Evolutionary conservation across 2,797 vertebrate genomes (phyloP), one percentile per base, ranked within the genome.

Genomic region (Denticeps clupeoides): DNA sequence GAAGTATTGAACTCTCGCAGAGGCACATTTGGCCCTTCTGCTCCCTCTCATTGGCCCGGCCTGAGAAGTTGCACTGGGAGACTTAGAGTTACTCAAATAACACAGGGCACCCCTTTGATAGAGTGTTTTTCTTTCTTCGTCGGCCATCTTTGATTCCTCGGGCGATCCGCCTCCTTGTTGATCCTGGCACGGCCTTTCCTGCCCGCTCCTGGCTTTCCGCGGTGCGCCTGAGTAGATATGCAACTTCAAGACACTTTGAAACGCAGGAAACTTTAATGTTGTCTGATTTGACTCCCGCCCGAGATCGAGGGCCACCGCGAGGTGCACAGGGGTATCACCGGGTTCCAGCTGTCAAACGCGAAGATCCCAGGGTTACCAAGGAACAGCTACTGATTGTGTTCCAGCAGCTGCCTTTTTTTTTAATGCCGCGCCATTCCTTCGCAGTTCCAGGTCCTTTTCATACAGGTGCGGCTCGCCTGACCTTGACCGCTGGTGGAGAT

Each of bases 111-210:
- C 55, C 62, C 65, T 79, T 73, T 77, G 72, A 80, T 78, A 64
- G 47, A 41, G 59, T 65, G 31, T 65, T 72, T 77, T 58, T 68
- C 73, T 80, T 78, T 81, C 71, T 77, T 75, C 60, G 26, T 53
- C 71, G 62, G 71, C 71, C 75, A 72, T 74, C 77, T 81, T 80
- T 77, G 80, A 81, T 81, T 79, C 69, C 59, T 65, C 60, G 49
- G 65, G 65, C 53, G 69, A 72, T 63, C 78, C 67, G 68, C 72
- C 79, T 77, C 69, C 73, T 77, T 80, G 77, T 78, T 80, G 75
- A 79, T 77, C 64, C 74, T 82, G 80, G 75, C 75, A 75, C 56
- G 35, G 56, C 68, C 48, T 54, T 54, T 58, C 48, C 45, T 47
- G 52, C 67, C 65, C 70, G 74, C 68, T 71, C 58, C 60, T 72